Base-by-base conservation (phyloP, 1,140 invertebrate species). In the Neodiprion fabricii region DNA sequence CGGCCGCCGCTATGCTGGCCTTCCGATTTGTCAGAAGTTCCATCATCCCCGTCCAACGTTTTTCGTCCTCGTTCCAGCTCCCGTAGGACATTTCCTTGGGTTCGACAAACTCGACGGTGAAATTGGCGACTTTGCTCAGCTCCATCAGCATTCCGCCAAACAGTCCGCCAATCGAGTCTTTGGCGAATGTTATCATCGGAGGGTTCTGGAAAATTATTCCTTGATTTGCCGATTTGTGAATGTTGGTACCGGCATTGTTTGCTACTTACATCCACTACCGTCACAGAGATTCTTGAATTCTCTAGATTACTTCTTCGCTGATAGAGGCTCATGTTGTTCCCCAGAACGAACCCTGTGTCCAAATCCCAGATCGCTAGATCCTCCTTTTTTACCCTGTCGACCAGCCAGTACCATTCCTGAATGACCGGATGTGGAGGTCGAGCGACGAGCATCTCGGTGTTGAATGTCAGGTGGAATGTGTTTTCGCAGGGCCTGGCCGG, bases 1-100 rank as follows among this genome's bases (percentile, higher is more conserved):
- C 84, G 1, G 77, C 77, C 0, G 79, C 75, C 1, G 79, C 82
- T 0, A 86, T 23, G 10, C 85, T 82, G 1, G 75, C 78, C 50
- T 78, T 67, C 7, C 72, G n/a, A 8, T 48, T 28, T 2, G 67
- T 70, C 5, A 86, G 28, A 14, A 74, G 72, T 9, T 79, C 81
- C 1, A 86, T 76, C 72, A 82, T 77, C 1, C 85, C 85, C 1
- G 77, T 79, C 85, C 85, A 86, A 5, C 10, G 74, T 9, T 72
- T 21, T 2, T 71, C 23, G 1, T 74, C 67, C 4, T 73, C 11
- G 17, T 77, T 75, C 73, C 74, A 82, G 2, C 50, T 75, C 0
- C 84, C 84, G 66, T 79, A 84, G 47, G 12, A 69, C 12, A 72
- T 17, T 9, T 74, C 65, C 7, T 49, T 12, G 11, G 53, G 53